These are phyloP conservation scores for Anas platyrhynchos DNA, from an alignment of 2,113 vertebrate species.

Conservation along the genomic window DNA sequence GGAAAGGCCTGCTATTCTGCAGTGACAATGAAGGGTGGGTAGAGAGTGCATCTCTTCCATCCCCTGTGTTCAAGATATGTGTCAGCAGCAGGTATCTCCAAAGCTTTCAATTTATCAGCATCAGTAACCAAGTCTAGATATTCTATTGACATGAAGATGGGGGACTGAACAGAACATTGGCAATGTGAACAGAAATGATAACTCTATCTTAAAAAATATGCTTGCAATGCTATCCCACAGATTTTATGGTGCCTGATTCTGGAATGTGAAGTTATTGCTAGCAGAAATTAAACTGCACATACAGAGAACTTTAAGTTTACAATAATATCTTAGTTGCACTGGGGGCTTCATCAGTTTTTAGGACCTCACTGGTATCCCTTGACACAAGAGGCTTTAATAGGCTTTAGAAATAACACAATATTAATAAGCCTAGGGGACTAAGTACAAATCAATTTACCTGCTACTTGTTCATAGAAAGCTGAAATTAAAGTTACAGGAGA, in stretches of 20 bases:
- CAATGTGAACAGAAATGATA: not conserved
- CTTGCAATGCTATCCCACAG: not conserved
- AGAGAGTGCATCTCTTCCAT: not conserved
- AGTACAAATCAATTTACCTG: conserved; percentile 69
- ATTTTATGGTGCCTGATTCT: not conserved
- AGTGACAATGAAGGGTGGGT: not conserved
- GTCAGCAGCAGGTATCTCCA: not conserved
- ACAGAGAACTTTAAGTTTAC: conserved; percentile 19
- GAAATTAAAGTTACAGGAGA: conserved; percentile 71
- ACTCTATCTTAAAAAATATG: not conserved
- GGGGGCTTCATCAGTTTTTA: conserved; percentile 53
- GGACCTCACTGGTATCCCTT: conserved; percentile 48
- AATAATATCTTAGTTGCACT: conserved; percentile 1
- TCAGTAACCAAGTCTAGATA: not conserved
- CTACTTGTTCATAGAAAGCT: conserved; percentile 57
- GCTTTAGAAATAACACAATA: conserved; percentile 59
- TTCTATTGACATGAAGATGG: not conserved
- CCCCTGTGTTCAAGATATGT: not conserved
- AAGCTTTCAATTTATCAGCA: not conserved
- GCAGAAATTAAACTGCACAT: conserved; percentile 5
- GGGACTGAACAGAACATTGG: not conserved
- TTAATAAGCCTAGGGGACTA: conserved; percentile 66
- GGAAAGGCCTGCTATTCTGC: not conserved
- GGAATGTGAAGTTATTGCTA: not conserved
- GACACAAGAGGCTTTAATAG: conserved; percentile 59